Evolutionary conservation across 2,888 invertebrate genomes (phyloP).

Genomic region (Macaria liturata): DNA sequence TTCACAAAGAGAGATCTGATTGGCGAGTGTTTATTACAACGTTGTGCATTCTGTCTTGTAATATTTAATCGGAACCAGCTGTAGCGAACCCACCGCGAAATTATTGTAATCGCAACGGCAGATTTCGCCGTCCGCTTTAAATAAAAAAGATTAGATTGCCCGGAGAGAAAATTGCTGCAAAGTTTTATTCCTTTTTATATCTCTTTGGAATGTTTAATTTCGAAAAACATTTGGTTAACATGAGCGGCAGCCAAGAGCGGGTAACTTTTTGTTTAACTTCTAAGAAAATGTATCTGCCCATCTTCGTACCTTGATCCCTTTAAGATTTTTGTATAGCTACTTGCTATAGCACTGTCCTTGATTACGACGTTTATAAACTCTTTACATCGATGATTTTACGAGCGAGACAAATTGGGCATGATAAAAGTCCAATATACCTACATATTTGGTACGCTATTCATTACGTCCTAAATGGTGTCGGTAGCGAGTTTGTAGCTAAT

Average conservation of each 20-base stretch:
- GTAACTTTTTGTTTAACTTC: constrained; percentile 17
- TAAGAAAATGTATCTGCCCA: constrained; percentile 2
- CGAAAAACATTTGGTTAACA: constrained; percentile 21
- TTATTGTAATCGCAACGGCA: constrained; percentile 34
- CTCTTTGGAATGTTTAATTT: constrained; percentile 34
- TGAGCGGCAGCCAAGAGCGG: constrained; percentile 17
- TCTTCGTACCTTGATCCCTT: no score
- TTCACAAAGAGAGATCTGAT: constrained; percentile 9
- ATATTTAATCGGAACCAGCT: constrained; percentile 33
- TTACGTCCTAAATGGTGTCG: constrained; percentile 27
- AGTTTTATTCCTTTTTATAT: constrained; percentile 35
- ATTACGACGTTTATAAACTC: no score
- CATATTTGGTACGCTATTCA: constrained; percentile 23
- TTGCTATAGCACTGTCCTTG: no score
- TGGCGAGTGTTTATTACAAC: constrained; percentile 21
- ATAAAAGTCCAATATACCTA: constrained; percentile 22
- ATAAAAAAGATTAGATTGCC: constrained; percentile 35
- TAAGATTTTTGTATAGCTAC: no score
- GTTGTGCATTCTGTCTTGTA: constrained; percentile 26
- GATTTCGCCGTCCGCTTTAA: constrained; percentile 32
- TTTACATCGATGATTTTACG: background rate
- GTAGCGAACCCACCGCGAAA: constrained; percentile 34
- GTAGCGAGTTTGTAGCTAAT: constrained; percentile 28
- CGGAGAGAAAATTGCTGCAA: constrained; percentile 32
- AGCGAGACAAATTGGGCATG: constrained; percentile 21